A percentile compares a stretch with the other conserved stretches of the same genome.
phyloP scores from a whole-genome alignment of 2,113 vertebrate species.

The Trichomycterus rosablanca region DNA sequence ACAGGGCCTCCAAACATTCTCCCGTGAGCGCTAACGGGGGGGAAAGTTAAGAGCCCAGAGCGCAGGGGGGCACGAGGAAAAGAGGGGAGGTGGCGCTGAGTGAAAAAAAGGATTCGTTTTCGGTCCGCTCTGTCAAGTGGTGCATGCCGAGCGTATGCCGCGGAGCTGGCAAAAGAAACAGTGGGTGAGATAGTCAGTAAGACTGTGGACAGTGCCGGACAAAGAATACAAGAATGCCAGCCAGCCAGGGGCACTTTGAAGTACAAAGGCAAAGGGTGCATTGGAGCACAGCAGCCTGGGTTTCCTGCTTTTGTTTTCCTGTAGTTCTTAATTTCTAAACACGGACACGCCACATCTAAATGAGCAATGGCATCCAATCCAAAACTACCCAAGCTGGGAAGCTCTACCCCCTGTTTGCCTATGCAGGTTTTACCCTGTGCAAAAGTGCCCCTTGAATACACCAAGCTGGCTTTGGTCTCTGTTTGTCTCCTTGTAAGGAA shows the following conservation, averaged over 20 bases:
- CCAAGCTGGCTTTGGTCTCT: slow-evolving; percentile 45
- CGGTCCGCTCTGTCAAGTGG: slow-evolving; percentile 53
- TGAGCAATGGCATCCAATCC: slow-evolving; percentile 62
- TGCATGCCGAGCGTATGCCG: slow-evolving; percentile 44
- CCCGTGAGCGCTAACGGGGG: slow-evolving; percentile 47
- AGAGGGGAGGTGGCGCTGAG: slow-evolving; percentile 5
- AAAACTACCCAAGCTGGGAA: slow-evolving; percentile 58
- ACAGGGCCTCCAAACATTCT: slow-evolving; percentile 73
- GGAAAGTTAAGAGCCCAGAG: slow-evolving; percentile 19
- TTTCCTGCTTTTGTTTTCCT: slow-evolving; percentile 61
- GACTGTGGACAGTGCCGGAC: background rate
- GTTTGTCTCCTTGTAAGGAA: slow-evolving; percentile 70
- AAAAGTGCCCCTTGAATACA: slow-evolving; percentile 13
- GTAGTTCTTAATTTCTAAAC: slow-evolving; percentile 63
- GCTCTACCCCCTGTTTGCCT: slow-evolving; percentile 57
- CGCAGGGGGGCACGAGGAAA: slow-evolving; percentile 25
- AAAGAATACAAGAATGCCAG: slow-evolving; percentile 22
- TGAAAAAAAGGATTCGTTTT: slow-evolving; percentile 42
- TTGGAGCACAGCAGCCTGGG: slow-evolving; percentile 49
- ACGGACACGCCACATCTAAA: slow-evolving; percentile 52
- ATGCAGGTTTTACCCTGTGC: too few relatives aligned
- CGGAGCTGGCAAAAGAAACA: background rate
- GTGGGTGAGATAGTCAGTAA: too few relatives aligned
- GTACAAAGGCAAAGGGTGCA: slow-evolving; percentile 49
- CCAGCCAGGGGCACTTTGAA: slow-evolving; percentile 49